These are phyloP conservation scores for Orchesella flavescens DNA, from an alignment of 2,888 invertebrate genomes.

Conservation along the genomic window DNA sequence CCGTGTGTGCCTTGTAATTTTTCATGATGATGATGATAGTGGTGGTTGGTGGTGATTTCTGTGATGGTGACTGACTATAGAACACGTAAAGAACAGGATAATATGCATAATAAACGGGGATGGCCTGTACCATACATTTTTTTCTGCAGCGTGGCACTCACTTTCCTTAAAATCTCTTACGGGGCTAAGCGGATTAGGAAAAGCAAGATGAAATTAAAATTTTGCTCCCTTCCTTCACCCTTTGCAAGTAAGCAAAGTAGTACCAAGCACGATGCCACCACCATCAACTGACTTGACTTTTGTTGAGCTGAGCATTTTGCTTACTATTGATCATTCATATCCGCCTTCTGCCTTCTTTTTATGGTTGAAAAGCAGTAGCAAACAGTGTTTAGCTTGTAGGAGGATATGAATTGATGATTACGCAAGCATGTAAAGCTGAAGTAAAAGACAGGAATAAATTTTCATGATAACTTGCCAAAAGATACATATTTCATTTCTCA, in stretches of 20 bases:
- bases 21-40: neutral
- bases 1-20: neutral
- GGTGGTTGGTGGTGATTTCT: neutral
- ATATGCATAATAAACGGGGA: too few relatives aligned
- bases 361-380: neutral
- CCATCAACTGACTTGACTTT: too few relatives aligned
- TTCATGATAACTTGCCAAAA: neutral
- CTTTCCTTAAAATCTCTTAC: too few relatives aligned
- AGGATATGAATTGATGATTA: neutral
- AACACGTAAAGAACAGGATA: too few relatives aligned
- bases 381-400: neutral
- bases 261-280: too few relatives aligned
- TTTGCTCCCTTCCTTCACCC: neutral
- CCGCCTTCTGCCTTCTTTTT: too few relatives aligned
- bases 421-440: neutral
- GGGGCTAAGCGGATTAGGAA: constrained; percentile 3
- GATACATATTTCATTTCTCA: constrained; percentile 4
- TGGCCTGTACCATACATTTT: too few relatives aligned
- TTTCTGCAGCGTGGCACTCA: too few relatives aligned
- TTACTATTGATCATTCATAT: too few relatives aligned
- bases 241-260: too few relatives aligned
- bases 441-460: constrained; percentile 1
- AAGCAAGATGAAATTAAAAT: constrained; percentile 7
- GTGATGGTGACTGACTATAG: neutral
- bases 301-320: too few relatives aligned